Evolutionary conservation across 2,888 invertebrate genomes (phyloP).

Genomic region (Pediacus dermestoides): DNA sequence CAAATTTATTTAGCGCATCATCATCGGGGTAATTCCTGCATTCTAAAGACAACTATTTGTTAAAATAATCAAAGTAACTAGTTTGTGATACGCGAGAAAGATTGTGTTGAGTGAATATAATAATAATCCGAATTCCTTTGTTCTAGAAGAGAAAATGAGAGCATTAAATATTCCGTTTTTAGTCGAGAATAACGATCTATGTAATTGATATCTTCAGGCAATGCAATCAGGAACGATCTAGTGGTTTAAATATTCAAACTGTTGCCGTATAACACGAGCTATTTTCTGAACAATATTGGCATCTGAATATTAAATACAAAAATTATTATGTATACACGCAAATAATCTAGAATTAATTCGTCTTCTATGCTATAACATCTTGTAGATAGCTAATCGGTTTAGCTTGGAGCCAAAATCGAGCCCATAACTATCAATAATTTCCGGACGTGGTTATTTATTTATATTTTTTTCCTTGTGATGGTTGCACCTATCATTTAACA

Average conservation of each 20-base stretch:
- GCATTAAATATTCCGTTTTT: slow-evolving; percentile 50
- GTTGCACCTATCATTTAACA: no score
- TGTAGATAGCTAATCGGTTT: slow-evolving; percentile 33
- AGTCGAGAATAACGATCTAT: slow-evolving; percentile 50
- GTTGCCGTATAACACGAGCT: slow-evolving; percentile 41
- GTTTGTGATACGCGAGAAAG: no score
- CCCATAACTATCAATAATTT: slow-evolving; percentile 41
- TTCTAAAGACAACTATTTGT: no score
- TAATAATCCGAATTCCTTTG: slow-evolving; percentile 42
- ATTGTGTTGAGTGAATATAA: no score
- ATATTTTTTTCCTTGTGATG: no score
- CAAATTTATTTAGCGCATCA: no score
- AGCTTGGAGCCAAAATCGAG: slow-evolving; percentile 32
- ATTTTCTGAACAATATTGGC: slow-evolving; percentile 48
- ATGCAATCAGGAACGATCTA: slow-evolving; percentile 49
- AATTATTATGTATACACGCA: slow-evolving; percentile 44
- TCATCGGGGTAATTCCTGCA: no score
- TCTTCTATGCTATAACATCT: slow-evolving; percentile 29
- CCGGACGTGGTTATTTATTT: no score
- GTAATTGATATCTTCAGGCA: slow-evolving; percentile 51
- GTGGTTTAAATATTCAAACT: slow-evolving; percentile 49
- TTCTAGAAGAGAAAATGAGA: slow-evolving; percentile 27
- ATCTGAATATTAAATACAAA: slow-evolving; percentile 46
- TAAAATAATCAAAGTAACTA: no score
- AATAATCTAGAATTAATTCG: slow-evolving; percentile 36